These are phyloP conservation scores for Chouioia cunea DNA, from an alignment of 2,888 invertebrate species.

Conservation along the genomic window DNA sequence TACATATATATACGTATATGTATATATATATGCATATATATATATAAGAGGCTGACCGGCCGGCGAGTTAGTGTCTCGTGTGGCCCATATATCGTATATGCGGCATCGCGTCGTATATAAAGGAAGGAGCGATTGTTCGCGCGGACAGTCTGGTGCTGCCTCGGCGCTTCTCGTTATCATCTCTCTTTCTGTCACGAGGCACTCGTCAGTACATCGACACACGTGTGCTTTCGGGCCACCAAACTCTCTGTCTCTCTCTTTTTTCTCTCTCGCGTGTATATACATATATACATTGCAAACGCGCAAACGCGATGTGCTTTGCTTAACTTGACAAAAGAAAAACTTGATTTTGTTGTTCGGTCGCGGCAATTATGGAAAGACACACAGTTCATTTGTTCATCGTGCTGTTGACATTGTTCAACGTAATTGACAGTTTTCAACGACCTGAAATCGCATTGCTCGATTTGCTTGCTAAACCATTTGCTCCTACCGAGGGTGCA, in stretches of 20 bases:
- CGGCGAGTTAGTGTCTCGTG: neutral
- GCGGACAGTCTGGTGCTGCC: conserved; percentile 34
- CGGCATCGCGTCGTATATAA: conserved; percentile 40
- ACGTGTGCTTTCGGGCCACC: conserved; percentile 17
- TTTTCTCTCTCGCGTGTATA: too few species aligned
- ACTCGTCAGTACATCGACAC: conserved; percentile 29
- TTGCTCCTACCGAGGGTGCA: conserved; percentile 54
- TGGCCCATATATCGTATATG: neutral
- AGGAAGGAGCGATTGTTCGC: conserved; percentile 47
- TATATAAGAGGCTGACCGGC: too few species aligned
- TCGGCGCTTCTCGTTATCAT: conserved; percentile 35
- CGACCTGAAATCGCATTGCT: conserved; percentile 56
- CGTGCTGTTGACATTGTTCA: too few species aligned
- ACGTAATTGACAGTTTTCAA: neutral
- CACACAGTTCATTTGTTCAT: conserved; percentile 55
- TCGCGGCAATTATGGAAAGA: conserved; percentile 24
- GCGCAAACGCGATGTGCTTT: conserved; percentile 12
- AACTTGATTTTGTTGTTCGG: neutral
- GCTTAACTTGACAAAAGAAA: neutral
- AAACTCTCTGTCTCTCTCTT: too few species aligned
- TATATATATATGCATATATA: too few species aligned
- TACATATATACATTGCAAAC: conserved; percentile 22
- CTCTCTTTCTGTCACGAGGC: neutral
- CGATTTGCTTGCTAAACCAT: conserved; percentile 53
- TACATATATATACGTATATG: too few species aligned